Percentiles rank a stretch among this genome's conserved stretches.
Conservation (phyloP, 2,888 invertebrate genomes). For the Teinopalpus imperialis region DNA sequence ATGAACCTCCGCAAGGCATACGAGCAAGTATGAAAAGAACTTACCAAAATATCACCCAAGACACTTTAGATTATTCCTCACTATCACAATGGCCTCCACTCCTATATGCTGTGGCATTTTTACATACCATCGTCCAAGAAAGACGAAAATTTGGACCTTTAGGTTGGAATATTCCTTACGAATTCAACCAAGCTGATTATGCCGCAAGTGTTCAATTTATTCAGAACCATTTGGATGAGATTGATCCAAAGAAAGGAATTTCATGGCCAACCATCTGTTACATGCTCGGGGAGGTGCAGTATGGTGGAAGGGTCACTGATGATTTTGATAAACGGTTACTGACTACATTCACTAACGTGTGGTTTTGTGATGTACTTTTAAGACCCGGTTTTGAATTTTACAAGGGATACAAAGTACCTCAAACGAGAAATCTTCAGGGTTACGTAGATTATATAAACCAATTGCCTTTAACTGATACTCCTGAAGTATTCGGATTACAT, state of each 20-base stretch:
- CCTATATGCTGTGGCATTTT: constrained; percentile 95
- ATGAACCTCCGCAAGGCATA: constrained; percentile 98
- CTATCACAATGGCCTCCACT: constrained; percentile 96
- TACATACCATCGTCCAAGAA: constrained; percentile 97
- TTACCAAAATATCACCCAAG: constrained; percentile 94
- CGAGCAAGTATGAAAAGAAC: constrained; percentile 95
- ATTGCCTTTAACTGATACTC: constrained; percentile 92
- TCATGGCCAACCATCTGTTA: constrained; percentile 99
- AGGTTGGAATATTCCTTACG: constrained; percentile 98
- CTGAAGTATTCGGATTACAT: constrained; percentile 98
- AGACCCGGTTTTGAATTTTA: constrained; percentile 96
- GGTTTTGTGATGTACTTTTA: constrained; percentile 96
- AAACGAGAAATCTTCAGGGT: constrained; percentile 87
- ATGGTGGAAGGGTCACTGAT: constrained; percentile 96
- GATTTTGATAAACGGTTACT: constrained; percentile 97
- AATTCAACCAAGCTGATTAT: constrained; percentile 98
- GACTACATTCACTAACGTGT: constrained; percentile 95
- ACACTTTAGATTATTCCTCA: constrained; percentile 95
- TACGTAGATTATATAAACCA: constrained; percentile 94
- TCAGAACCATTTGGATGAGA: constrained; percentile 97
- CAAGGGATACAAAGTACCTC: constrained; percentile 95
- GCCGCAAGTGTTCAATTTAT: constrained; percentile 97
- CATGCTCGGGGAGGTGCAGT: constrained; percentile 96
- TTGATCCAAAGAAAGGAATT: constrained; percentile 97
- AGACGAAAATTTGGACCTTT: constrained; percentile 97